These are phyloP conservation scores for Ciconia nigra DNA, from an alignment of 2,797 vertebrate species.

Conservation along the genomic window DNA sequence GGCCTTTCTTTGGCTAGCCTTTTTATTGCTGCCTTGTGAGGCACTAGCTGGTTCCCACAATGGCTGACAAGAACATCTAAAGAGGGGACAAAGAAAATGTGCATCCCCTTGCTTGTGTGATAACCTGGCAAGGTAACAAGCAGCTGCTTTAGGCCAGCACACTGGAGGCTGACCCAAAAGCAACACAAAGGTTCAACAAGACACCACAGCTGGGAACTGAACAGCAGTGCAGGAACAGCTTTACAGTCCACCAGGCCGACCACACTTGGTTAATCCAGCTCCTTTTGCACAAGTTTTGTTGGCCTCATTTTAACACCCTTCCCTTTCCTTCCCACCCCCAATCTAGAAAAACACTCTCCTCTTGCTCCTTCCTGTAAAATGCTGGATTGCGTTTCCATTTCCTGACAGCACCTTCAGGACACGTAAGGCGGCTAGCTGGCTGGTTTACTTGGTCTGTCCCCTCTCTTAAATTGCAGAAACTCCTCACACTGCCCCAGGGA, in stretches of 20 bases:
- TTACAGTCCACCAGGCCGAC: background rate
- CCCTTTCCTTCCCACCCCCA: no score
- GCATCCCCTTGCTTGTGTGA: background rate
- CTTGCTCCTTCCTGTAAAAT: background rate
- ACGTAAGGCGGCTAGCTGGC: rapidly evolving
- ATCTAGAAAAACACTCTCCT: background rate
- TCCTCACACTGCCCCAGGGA: background rate
- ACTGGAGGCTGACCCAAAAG: background rate
- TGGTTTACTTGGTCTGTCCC: background rate
- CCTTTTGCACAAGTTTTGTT: background rate
- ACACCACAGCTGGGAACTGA: background rate
- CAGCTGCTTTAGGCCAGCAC: background rate
- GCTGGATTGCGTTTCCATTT: background rate
- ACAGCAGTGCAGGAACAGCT: background rate
- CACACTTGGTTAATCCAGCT: background rate
- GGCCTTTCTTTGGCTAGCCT: background rate
- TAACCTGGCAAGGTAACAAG: background rate
- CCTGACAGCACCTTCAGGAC: background rate
- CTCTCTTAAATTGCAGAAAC: background rate
- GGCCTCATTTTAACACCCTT: background rate
- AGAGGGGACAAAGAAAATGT: background rate
- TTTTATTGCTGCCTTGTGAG: background rate
- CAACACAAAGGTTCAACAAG: background rate
- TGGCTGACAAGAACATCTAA: background rate
- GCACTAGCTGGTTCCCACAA: background rate